Conservation (phyloP, 2,888 invertebrate genomes). For the Drosophila tanythrix region DNA sequence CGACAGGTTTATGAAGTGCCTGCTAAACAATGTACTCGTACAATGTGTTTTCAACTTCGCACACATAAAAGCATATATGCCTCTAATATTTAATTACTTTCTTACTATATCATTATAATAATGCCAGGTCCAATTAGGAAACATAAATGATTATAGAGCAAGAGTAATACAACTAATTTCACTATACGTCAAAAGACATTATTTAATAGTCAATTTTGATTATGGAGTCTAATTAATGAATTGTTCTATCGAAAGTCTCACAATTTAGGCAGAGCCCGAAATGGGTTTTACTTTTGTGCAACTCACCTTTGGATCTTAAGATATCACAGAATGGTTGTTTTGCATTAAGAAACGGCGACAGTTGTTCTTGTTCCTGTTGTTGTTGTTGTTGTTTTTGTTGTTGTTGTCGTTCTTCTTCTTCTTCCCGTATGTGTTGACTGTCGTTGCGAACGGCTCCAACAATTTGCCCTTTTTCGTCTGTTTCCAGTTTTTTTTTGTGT, state of each 20-base stretch:
- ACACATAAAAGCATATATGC: background rate
- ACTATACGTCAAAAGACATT: background rate
- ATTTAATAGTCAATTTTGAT: background rate
- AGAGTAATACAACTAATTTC: too few species aligned
- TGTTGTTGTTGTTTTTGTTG: conserved; percentile 18
- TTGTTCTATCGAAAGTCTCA: background rate
- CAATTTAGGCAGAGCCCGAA: conserved; percentile 18
- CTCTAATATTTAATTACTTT: background rate
- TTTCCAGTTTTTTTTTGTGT: conserved; percentile 20
- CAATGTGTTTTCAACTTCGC: background rate
- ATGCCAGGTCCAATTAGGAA: background rate
- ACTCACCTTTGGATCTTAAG: conserved; percentile 79
- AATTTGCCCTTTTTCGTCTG: conserved; percentile 34
- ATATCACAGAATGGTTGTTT: conserved; percentile 78
- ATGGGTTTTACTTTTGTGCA: conserved; percentile 28
- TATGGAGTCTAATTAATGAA: background rate
- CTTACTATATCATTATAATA: background rate
- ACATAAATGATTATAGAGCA: background rate
- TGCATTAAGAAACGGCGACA: conserved; percentile 60
- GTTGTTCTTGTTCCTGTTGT: conserved; percentile 40
- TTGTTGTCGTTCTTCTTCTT: conserved; percentile 20
- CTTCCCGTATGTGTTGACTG: conserved; percentile 15
- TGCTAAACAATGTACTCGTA: background rate
- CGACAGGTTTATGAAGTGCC: conserved; percentile 16
- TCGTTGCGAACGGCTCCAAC: conserved; percentile 22